These are phyloP conservation scores for Itoplectis maculator DNA, from an alignment of 2,888 invertebrate genomes.

Conservation along the genomic window DNA sequence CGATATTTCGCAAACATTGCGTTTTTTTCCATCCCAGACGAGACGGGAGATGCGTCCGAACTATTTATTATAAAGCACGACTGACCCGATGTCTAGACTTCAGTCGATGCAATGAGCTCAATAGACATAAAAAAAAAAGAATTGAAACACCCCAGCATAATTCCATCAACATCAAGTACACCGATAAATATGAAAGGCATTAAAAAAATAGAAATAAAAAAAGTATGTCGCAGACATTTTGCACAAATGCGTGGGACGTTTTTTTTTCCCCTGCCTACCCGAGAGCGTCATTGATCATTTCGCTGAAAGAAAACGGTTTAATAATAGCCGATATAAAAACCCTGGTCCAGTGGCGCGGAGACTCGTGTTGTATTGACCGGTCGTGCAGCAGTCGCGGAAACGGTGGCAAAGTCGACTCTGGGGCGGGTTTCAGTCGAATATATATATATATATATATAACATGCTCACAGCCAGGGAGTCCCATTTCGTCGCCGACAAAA, in stretches of 20 bases:
- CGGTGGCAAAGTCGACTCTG: constrained; percentile 9
- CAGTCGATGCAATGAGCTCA: too few relatives aligned
- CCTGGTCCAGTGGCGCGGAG: constrained; percentile 7
- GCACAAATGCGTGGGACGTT: neutral
- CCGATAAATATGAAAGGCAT: too few relatives aligned
- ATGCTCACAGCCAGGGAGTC: neutral
- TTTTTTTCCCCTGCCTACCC: neutral
- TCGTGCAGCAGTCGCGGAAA: constrained; percentile 1
- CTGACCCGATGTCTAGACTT: too few relatives aligned
- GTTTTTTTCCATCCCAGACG: neutral
- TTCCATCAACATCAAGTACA: too few relatives aligned
- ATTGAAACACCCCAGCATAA: too few relatives aligned
- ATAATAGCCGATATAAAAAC: constrained; percentile 23
- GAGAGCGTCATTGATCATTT: neutral
- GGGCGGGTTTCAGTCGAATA: constrained; percentile 9
- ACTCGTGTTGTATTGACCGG: constrained; percentile 40
- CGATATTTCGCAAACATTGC: neutral
- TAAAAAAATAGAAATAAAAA: too few relatives aligned
- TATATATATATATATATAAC: too few relatives aligned
- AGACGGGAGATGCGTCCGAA: too few relatives aligned
- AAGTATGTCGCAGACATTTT: neutral
- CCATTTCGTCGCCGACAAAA: constrained; percentile 54
- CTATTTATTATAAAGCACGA: too few relatives aligned
- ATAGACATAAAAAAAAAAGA: too few relatives aligned
- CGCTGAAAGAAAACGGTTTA: constrained; percentile 4